A percentile compares a stretch with the other conserved stretches of the same genome.
Conservation (phyloP, 2,797 vertebrate species). For the Sebastes minor region DNA sequence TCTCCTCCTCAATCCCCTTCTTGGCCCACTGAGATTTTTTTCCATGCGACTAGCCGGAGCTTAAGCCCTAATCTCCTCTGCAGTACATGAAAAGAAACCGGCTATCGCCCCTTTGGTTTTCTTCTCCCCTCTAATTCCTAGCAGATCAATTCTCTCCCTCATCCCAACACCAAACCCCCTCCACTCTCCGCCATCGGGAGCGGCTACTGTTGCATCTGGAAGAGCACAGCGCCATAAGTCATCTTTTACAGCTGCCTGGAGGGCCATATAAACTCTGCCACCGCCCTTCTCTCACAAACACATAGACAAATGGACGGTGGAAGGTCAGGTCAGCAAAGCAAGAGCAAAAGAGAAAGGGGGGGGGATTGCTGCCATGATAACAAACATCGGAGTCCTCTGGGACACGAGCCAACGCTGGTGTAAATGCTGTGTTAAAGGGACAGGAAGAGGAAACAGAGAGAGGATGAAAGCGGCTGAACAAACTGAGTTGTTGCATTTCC, state of each 20-base stretch:
- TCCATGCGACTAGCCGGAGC: slow-evolving; percentile 44
- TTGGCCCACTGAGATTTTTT: slow-evolving; percentile 51
- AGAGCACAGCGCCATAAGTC: slow-evolving; percentile 43
- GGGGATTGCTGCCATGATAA: slow-evolving; percentile 33
- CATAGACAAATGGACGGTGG: slow-evolving; percentile 47
- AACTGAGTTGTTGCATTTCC: background rate
- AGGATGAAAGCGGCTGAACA: background rate
- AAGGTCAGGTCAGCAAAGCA: slow-evolving; percentile 68
- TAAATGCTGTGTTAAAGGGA: slow-evolving; percentile 44
- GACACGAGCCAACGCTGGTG: slow-evolving; percentile 12
- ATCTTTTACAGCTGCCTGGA: slow-evolving; percentile 72
- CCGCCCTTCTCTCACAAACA: slow-evolving; percentile 40
- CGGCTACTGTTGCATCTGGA: slow-evolving; percentile 56
- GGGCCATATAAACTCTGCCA: slow-evolving; percentile 58
- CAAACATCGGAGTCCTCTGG: slow-evolving; percentile 46
- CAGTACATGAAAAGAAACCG: slow-evolving; percentile 66
- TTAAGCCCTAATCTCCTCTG: slow-evolving; percentile 72
- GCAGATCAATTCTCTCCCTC: slow-evolving; percentile 64
- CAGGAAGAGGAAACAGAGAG: background rate
- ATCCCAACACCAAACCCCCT: slow-evolving; percentile 26
- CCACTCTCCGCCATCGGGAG: background rate
- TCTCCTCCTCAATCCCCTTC: slow-evolving; percentile 55
- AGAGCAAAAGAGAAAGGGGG: slow-evolving; percentile 7
- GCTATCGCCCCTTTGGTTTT: slow-evolving; percentile 55
- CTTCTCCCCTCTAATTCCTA: slow-evolving; percentile 21